Evolutionary conservation across 1,140 invertebrate species (phyloP), one percentile per base, ranked within the genome.

Genomic region (Andrena cerasifolii): DNA sequence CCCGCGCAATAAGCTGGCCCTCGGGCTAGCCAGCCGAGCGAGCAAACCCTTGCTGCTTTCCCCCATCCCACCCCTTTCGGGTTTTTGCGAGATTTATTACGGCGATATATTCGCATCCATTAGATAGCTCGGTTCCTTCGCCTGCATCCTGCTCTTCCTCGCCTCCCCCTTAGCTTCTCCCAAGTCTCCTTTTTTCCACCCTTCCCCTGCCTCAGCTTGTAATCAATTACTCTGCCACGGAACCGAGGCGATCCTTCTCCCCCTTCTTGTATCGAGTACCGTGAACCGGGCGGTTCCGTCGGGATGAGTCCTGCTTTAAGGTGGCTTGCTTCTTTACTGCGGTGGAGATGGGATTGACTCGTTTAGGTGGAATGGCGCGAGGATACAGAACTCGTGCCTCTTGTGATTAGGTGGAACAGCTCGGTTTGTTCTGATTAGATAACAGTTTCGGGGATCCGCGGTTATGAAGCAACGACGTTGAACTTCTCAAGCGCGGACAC

Each of bases 101-200:
- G 24, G 88, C 91, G 91, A 93, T 93, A 93, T 93, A 93, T 92
- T 93, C 91, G 88, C 91, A 91, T 93, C 91, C 91, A 93, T 93
- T 92, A 92, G 92, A 90, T 90, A 90, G 85, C 86, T 89, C 83
- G 83, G 82, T 89, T 90, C 87, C 82, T 84, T 74, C 68, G 78
- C 68, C 51, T 61, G 82, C 84, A 80, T 76, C 83, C 72, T 73
- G 45, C 68, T 21, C 61, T 33, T 53, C 54, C 6, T 18, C n/a
- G 33, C 31, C 24, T 45, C 24, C 28, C 26, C 49, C 14, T n/a
- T n/a, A 45, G 31, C n/a, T 16, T 66, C 62, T 72, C 18, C 10
- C n/a, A n/a, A n/a, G 12, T 40, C 33, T 49, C 8, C 36, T 54
- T 65, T 58, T 56, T 47, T 63, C 21, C 31, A 14, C 12, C 28